phyloP scores from a whole-genome alignment of 2,797 vertebrate species.

The Uromys caudimaculatus region DNA sequence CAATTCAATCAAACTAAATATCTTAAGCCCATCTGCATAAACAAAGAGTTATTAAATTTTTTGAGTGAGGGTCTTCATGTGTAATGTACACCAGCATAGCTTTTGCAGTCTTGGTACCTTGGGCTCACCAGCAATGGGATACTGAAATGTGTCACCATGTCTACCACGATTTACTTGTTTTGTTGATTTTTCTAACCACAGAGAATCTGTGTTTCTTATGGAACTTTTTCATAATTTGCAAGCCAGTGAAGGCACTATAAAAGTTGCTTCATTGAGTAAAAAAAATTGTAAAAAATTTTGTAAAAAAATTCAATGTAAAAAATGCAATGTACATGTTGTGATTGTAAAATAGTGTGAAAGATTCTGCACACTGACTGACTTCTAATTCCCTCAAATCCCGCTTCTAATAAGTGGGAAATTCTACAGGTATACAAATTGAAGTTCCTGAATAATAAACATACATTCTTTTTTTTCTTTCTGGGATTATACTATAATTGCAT shows the following conservation, averaged over 20 bases:
- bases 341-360: neutral
- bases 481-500: neutral
- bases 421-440: neutral
- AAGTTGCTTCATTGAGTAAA: neutral
- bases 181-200: neutral
- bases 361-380: neutral
- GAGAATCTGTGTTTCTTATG: neutral
- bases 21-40: neutral
- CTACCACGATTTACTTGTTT: neutral
- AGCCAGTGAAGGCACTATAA: neutral
- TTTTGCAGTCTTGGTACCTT: neutral
- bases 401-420: neutral
- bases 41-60: neutral
- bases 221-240: neutral
- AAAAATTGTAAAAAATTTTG: no score
- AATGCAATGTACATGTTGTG: neutral
- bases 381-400: no score
- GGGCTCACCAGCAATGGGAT: neutral
- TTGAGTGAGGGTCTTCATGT: neutral
- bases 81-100: neutral
- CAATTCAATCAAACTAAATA: neutral
- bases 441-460: neutral
- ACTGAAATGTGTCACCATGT: neutral
- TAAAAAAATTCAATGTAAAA: neutral
- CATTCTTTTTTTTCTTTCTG: neutral